Base-by-base conservation (phyloP, 1,140 invertebrate genomes). In the Ylistrum balloti region DNA sequence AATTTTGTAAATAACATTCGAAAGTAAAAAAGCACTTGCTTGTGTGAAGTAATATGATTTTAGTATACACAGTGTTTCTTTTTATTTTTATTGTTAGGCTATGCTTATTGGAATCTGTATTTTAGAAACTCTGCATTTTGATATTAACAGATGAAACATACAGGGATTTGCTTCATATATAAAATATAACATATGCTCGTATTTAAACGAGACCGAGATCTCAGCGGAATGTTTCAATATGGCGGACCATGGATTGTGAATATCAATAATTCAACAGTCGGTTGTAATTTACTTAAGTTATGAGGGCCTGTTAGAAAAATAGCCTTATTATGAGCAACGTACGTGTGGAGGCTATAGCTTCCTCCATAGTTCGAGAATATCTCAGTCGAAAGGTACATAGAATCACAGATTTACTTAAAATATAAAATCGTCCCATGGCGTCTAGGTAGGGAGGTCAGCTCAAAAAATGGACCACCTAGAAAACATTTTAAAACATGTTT, bases 341-440 rank as follows among this genome's bases (percentile, higher is more conserved):
- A 32, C 89, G 90, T 85, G 90, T 94, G 33, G 95, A 95, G 91
- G 91, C 90, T 74, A 87, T 95, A 22, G 88, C 94, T 56, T 92
- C 95, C 15, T 95, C 95, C n/a, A 90, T 95, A 34, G 94, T 95
- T 41, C 88, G 95, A 87, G 95, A 95, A 91, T 95, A 95, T 91
- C 91, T 95, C 22, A 95, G 93, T 89, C 91, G 94, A 92, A 95
- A 95, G 93, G 95, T 95, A 74, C 45, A 48, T 17, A 32, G 2
- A 38, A 56, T 20, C 45, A 48, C 22, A 22, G 7, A 38, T 38
- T 20, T 45, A 48, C 10, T 38, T 7, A 38, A 38, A 38, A 38
- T 38, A 38, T 7, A 38, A n/a, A n/a, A n/a, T n/a, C n/a, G n/a
- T n/a, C n/a, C n/a, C n/a, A n/a, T n/a, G n/a, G n/a, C n/a, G n/a